Evolutionary conservation across 1,140 invertebrate species (phyloP), one percentile per base, ranked within the genome.

Genomic region (Scaptomyza pallida): DNA sequence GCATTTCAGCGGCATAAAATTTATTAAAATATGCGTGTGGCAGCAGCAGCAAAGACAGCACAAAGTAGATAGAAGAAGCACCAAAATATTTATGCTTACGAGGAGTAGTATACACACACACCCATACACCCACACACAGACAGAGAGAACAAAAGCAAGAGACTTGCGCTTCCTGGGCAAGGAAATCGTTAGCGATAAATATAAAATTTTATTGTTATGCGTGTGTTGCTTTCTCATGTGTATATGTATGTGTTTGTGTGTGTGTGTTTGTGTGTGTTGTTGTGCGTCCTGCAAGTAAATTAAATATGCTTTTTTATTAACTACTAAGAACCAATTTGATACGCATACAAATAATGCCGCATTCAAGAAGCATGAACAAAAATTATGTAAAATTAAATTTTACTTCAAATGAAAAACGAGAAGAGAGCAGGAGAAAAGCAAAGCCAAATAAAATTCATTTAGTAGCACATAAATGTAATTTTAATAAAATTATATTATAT

Each of bases 281-380:
- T 51, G 68, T 51, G 55, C 37, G 26, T 64, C 59, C 64, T 62
- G 78, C 73, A 88, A 85, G 81, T 85, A 85, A 85, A 85, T 85
- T 85, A 85, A 88, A 88, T 88, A 88, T 82, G 86, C 83, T 78
- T 89, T 88, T 88, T 88, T 88, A 88, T 88, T 88, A 88, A 88
- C 82, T 88, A 88, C 83, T 88, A 88, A 86, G 82, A 88, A 88
- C 82, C 82, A 88, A 88, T 88, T 86, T 86, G 81, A 86, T 88
- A 88, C 78, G 77, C 81, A 86, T 89, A 78, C 81, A 89, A 88
- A 89, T 82, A 88, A 86, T 78, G 69, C 73, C 64, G 64, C 54
- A 62, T n/a, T 8, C 10, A 67, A 60, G 40, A 19, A 72, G 70
- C 50, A 76, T 57, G 51, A 81, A 71, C 67, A 59, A 85, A 71